Percentiles rank a stretch among this genome's conserved stretches.
Conservation (phyloP, 2,888 invertebrate genomes). For the Agrochola circellaris region DNA sequence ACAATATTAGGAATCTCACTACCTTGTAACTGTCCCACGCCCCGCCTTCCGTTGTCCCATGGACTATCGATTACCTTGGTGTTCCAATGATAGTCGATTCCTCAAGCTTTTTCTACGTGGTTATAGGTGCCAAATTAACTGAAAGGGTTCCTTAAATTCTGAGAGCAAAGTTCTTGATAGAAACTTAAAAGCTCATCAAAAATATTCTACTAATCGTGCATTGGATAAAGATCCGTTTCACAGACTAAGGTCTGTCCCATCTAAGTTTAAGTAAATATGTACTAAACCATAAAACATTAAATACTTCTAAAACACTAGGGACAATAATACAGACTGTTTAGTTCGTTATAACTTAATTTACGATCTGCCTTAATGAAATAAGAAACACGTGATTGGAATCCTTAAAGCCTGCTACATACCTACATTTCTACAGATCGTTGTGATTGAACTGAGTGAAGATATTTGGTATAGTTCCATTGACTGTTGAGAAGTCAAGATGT, state of each 20-base stretch:
- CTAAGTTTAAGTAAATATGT: neutral
- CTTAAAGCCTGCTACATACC: constrained; percentile 37
- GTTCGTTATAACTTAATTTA: constrained; percentile 67
- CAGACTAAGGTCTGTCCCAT: neutral
- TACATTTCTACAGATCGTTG: neutral
- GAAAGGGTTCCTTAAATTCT: neutral
- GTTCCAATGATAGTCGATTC: neutral
- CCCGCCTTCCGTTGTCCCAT: neutral
- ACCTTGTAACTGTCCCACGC: neutral
- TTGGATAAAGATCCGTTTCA: neutral
- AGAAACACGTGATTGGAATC: constrained; percentile 63
- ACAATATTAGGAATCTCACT: neutral
- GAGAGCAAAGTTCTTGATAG: neutral
- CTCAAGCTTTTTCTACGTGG: neutral
- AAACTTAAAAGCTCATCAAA: neutral
- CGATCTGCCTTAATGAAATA: constrained; percentile 60
- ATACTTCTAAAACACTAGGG: constrained; percentile 11
- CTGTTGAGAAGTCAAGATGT: neutral
- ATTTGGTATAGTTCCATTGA: constrained; percentile 11
- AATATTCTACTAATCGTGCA: neutral
- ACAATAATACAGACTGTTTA: constrained; percentile 23
- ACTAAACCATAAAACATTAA: neutral
- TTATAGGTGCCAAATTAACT: neutral
- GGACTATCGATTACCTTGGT: neutral
- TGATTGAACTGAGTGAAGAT: neutral